Percentiles rank a stretch among this genome's conserved stretches.
Conservation (phyloP, 2,797 vertebrate species). For the Hapalemur alaotrensis region DNA sequence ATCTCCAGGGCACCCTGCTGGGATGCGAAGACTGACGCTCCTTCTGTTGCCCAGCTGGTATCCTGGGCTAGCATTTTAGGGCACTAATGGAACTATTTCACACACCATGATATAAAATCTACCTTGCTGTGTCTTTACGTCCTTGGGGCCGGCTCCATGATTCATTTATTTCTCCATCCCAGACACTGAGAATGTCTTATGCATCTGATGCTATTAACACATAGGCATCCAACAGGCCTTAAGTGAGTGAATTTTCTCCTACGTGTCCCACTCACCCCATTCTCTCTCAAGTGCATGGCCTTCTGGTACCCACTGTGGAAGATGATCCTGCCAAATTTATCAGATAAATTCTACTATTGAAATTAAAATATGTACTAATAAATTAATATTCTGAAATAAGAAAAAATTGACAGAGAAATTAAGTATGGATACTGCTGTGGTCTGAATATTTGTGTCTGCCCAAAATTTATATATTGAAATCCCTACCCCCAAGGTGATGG, state of each 20-base stretch:
- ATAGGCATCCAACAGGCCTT: accelerated
- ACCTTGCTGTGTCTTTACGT: accelerated
- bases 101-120: neutral
- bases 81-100: too few species aligned
- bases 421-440: neutral
- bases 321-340: neutral
- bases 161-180: neutral
- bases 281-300: neutral
- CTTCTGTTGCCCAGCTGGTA: neutral
- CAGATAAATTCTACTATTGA: neutral
- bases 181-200: neutral
- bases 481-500: accelerated
- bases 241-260: neutral
- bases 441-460: neutral
- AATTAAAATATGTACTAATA: neutral
- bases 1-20: neutral
- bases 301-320: accelerated
- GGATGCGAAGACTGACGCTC: accelerated
- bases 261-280: accelerated
- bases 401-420: neutral
- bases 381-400: neutral
- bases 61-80: too few species aligned
- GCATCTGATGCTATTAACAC: neutral
- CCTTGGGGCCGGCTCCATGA: too few species aligned
- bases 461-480: neutral